Evolutionary conservation across 1,140 invertebrate species (phyloP).

Genomic region (Caenorhabditis remanei): DNA sequence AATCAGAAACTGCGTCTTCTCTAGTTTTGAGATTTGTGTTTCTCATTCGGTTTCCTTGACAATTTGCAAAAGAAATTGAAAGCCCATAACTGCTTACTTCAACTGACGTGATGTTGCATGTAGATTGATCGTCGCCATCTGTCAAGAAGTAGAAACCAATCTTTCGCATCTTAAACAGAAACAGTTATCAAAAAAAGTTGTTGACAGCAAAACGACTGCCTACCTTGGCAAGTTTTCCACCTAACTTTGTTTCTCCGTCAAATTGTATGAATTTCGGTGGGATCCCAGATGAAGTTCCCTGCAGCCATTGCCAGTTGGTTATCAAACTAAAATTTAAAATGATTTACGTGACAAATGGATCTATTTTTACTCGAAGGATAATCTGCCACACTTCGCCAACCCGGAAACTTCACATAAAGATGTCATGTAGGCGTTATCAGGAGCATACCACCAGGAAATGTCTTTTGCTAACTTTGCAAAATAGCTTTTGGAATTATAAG

Average conservation of each 20-base stretch:
- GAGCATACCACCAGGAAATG: constrained; percentile 69
- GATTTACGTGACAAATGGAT: constrained; percentile 41
- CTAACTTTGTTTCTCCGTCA: constrained; percentile 75
- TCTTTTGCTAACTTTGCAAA: constrained; percentile 62
- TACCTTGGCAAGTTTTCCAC: constrained; percentile 71
- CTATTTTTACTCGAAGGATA: constrained; percentile 64
- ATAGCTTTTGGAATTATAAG: constrained; percentile 57
- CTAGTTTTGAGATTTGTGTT: constrained; percentile 37
- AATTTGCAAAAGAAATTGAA: background rate
- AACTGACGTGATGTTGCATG: constrained; percentile 70
- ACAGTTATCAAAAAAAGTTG: constrained; percentile 27
- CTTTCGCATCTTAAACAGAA: constrained; percentile 66
- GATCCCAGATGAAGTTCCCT: constrained; percentile 49
- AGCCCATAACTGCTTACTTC: constrained; percentile 56
- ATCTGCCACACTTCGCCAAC: constrained; percentile 64
- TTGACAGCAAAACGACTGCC: background rate
- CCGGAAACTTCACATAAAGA: constrained; percentile 60
- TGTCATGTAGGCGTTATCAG: constrained; percentile 69
- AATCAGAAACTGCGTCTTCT: constrained; percentile 45
- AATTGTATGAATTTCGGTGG: constrained; percentile 73
- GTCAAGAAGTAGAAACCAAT: constrained; percentile 76
- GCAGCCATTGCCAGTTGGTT: constrained; percentile 76
- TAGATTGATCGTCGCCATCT: constrained; percentile 60
- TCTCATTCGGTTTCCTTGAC: constrained; percentile 11
- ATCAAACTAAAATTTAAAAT: constrained; percentile 68